phyloP scores from a whole-genome alignment of 2,797 vertebrate genomes.

The Mus caroli region DNA sequence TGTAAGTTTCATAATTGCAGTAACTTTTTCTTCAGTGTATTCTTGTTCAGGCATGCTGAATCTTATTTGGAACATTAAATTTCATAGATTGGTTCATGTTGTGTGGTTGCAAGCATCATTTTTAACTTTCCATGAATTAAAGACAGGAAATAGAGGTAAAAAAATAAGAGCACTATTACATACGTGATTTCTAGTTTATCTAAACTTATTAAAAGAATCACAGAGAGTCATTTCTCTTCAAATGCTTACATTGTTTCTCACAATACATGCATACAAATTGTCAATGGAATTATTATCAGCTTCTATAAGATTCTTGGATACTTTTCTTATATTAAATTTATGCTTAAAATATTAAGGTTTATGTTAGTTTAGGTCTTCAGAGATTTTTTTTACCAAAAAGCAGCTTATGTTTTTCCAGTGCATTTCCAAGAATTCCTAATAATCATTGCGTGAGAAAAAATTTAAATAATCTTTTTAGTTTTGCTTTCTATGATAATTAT shows the following conservation, averaged over 20 bases:
- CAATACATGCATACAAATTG: conserved; percentile 70
- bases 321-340: conserved; percentile 70
- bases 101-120: conserved; percentile 80
- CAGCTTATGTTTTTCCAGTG: not conserved
- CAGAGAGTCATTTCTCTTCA: conserved; percentile 46
- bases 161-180: conserved; percentile 1
- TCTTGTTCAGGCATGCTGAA: conserved; percentile 81
- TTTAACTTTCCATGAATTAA: conserved; percentile 77
- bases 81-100: conserved; percentile 76
- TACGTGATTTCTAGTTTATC: conserved; percentile 75
- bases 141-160: conserved; percentile 65
- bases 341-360: not conserved
- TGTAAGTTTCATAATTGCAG: conserved; percentile 80
- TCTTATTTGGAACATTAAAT: conserved; percentile 77
- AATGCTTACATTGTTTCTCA: conserved; percentile 72
- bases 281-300: conserved; percentile 71
- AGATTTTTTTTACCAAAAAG: conserved; percentile 48
- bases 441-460: not conserved
- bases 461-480: conserved; percentile 55
- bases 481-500: conserved; percentile 44
- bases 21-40: conserved; percentile 66
- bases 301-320: conserved; percentile 68
- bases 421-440: conserved; percentile 15
- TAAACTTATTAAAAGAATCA: conserved; percentile 73
- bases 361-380: not conserved